Evolutionary conservation across 2,797 vertebrate genomes (phyloP).

Genomic region (Gouania willdenowi): DNA sequence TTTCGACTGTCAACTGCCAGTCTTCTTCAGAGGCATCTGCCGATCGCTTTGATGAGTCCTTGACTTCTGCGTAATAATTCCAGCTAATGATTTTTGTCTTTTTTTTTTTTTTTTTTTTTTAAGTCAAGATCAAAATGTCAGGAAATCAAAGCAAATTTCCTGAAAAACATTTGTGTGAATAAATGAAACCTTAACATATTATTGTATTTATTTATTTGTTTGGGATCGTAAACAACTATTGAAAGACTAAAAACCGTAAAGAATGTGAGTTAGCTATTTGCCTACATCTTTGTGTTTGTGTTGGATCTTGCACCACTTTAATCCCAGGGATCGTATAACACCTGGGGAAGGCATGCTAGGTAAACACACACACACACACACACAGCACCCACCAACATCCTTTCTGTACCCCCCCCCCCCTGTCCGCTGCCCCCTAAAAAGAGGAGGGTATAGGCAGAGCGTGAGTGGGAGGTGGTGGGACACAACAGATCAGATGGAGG

Average conservation of each 20-base stretch:
- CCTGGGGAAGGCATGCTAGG: conserved; percentile 20
- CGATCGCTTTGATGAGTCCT: too few species aligned
- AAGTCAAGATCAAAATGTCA: too few species aligned
- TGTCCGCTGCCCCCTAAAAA: conserved; percentile 2
- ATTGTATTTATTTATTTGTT: conserved; percentile 5
- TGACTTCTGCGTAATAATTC: too few species aligned
- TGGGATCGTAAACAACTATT: not conserved
- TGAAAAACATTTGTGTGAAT: too few species aligned
- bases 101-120: too few species aligned
- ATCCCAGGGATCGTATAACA: conserved; percentile 64
- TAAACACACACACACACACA: conserved; percentile 15
- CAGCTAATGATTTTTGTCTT: too few species aligned
- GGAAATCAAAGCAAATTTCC: too few species aligned
- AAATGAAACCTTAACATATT: not conserved
- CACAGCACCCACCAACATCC: conserved; percentile 6
- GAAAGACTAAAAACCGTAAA: too few species aligned
- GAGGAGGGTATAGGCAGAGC: conserved; percentile 31
- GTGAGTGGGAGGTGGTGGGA: conserved; percentile 40
- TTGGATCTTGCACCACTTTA: conserved; percentile 57
- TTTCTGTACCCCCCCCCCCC: conserved; percentile 20
- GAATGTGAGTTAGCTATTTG: conserved; percentile 50
- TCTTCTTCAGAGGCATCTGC: too few species aligned
- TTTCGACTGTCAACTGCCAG: too few species aligned
- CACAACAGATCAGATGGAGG: conserved; percentile 70
- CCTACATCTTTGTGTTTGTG: conserved; percentile 59